A percentile compares a stretch with the other conserved stretches of the same genome.
phyloP scores from a whole-genome alignment of 1,140 invertebrate species.

The Drosophila nannoptera region DNA sequence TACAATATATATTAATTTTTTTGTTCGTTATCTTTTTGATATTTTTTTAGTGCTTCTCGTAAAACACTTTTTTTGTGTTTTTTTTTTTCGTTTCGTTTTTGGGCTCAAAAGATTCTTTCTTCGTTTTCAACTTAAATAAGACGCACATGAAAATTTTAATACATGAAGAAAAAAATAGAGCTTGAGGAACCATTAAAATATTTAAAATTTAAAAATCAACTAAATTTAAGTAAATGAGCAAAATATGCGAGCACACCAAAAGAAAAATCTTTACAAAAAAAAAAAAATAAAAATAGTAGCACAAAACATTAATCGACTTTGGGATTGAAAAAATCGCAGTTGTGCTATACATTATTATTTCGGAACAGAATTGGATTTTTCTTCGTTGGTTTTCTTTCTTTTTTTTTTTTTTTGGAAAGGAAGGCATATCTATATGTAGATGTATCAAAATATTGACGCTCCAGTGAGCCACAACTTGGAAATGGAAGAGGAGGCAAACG shows the following conservation, averaged over 20 bases:
- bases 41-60: slow-evolving; percentile 21
- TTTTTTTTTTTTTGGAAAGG: background rate
- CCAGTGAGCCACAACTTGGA: slow-evolving; percentile 41
- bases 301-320: slow-evolving; percentile 46
- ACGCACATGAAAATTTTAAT: slow-evolving; percentile 40
- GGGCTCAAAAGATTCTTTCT: slow-evolving; percentile 35
- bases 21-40: slow-evolving; percentile 28
- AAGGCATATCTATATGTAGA: background rate
- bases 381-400: too few relatives aligned
- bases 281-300: slow-evolving; percentile 21
- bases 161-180: slow-evolving; percentile 54
- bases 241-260: slow-evolving; percentile 44
- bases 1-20: slow-evolving; percentile 18
- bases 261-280: slow-evolving; percentile 38
- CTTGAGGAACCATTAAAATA: slow-evolving; percentile 58
- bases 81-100: slow-evolving; percentile 23
- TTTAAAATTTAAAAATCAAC: slow-evolving; percentile 17
- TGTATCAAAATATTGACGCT: slow-evolving; percentile 20
- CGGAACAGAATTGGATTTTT: background rate
- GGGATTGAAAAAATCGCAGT: slow-evolving; percentile 25
- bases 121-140: slow-evolving; percentile 34
- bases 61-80: slow-evolving; percentile 28
- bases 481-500: background rate
- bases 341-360: slow-evolving; percentile 10
- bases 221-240: slow-evolving; percentile 49